These are phyloP conservation scores for Lasiurus cinereus DNA, from an alignment of 2,113 vertebrate species.

Conservation along the genomic window DNA sequence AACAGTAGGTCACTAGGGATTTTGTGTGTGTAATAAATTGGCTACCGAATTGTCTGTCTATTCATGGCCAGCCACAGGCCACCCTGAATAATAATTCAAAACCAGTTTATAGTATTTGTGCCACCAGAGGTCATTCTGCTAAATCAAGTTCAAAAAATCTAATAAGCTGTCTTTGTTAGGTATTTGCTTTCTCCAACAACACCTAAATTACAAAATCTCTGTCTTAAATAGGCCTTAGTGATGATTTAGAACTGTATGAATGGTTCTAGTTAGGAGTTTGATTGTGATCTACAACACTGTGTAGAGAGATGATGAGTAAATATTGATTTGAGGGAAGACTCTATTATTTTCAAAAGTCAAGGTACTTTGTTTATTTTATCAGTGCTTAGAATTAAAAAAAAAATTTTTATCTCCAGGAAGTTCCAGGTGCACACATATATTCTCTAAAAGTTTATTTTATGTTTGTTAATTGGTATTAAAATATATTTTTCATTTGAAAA, in stretches of 20 bases:
- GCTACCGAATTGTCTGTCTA: conserved; percentile 63
- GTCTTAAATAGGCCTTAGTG: conserved; percentile 67
- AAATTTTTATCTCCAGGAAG: conserved; percentile 11
- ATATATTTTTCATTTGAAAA: not conserved
- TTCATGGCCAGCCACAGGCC: conserved; percentile 64
- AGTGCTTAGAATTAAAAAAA: conserved; percentile 16
- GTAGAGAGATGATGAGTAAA: conserved; percentile 54
- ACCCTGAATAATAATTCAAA: conserved; percentile 79
- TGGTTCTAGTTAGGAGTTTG: conserved; percentile 43
- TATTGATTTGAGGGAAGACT: not conserved
- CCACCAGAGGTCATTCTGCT: conserved; percentile 72
- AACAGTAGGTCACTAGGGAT: conserved; percentile 31
- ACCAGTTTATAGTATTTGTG: conserved; percentile 80
- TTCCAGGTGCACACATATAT: not conserved
- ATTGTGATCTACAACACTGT: conserved; percentile 59
- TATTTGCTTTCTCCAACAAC: conserved; percentile 75
- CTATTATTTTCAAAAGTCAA: conserved; percentile 41
- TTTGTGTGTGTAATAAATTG: conserved; percentile 66
- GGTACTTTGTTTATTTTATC: conserved; percentile 31
- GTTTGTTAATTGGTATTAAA: conserved; percentile 27
- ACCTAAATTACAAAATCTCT: conserved; percentile 79
- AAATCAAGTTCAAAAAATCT: conserved; percentile 78
- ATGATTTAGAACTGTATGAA: conserved; percentile 68
- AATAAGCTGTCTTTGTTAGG: conserved; percentile 76
- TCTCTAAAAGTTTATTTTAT: conserved; percentile 45